These are phyloP conservation scores for Amblyraja radiata DNA, from an alignment of 2,797 vertebrate genomes.

Conservation along the genomic window DNA sequence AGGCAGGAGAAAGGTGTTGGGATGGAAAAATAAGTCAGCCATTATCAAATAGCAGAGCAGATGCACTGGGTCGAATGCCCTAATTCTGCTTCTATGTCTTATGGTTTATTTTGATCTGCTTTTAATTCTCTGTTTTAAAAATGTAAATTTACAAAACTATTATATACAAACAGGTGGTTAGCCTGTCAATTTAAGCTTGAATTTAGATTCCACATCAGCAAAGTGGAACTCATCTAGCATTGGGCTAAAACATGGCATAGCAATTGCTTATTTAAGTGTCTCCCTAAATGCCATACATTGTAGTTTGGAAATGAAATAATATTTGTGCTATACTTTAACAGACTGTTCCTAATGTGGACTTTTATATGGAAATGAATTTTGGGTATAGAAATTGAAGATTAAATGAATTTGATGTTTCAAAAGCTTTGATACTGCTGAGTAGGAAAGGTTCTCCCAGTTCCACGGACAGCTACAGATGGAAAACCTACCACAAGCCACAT, in stretches of 20 bases:
- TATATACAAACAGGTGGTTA: neutral
- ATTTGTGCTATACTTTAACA: neutral
- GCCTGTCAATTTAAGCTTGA: neutral
- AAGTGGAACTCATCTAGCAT: neutral
- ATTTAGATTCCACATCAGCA: neutral
- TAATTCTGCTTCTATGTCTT: too few relatives aligned
- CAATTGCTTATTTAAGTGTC: neutral
- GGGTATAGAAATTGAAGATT: neutral
- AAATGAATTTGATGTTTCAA: neutral
- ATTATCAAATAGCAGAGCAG: too few relatives aligned
- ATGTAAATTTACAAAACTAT: neutral
- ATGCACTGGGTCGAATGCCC: too few relatives aligned
- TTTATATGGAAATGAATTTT: neutral
- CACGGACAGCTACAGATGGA: neutral
- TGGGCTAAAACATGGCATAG: neutral
- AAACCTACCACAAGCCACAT: neutral
- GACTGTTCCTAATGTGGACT: neutral
- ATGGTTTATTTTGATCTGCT: neutral
- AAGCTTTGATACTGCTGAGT: neutral
- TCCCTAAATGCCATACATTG: neutral
- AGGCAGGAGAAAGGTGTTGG: too few relatives aligned
- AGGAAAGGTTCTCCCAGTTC: neutral
- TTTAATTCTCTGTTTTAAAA: neutral
- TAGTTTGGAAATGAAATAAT: neutral
- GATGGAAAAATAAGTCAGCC: too few relatives aligned